A percentile compares a stretch with the other conserved stretches of the same genome.
Evolutionary conservation across 2,888 invertebrate genomes (phyloP).

Genomic region (Ichneumoninae sp.): DNA sequence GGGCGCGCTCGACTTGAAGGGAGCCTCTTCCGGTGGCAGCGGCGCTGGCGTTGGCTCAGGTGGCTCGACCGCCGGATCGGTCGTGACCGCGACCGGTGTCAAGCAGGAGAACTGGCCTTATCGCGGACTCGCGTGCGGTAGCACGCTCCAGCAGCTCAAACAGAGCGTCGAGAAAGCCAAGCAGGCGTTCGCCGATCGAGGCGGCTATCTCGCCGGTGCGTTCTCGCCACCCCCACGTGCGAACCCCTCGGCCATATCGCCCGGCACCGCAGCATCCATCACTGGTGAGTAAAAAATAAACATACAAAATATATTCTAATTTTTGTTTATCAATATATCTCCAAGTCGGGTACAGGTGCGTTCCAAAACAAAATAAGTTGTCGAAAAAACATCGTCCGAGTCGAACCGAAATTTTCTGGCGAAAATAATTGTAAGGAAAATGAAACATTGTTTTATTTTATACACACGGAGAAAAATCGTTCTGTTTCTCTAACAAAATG

Average conservation of each 20-base stretch:
- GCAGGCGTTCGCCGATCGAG: constrained; percentile 88
- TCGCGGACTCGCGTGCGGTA: constrained; percentile 89
- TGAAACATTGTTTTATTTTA: no score
- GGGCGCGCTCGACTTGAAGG: constrained; percentile 92
- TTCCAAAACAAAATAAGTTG: no score
- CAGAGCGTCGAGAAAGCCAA: constrained; percentile 96
- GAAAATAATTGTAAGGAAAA: no score
- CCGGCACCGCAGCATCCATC: constrained; percentile 79
- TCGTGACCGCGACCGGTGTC: constrained; percentile 81
- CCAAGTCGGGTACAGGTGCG: not conserved
- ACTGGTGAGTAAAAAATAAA: constrained; percentile 78
- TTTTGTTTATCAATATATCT: not conserved
- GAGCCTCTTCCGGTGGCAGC: constrained; percentile 85
- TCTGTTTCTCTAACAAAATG: no score
- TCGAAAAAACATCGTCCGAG: no score
- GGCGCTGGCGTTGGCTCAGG: constrained; percentile 71
- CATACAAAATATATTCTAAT: no score
- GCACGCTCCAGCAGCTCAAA: constrained; percentile 95
- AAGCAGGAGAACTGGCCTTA: constrained; percentile 86
- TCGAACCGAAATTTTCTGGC: no score
- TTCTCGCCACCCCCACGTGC: constrained; percentile 83
- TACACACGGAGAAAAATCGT: no score
- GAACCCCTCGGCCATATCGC: constrained; percentile 82
- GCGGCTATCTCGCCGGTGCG: constrained; percentile 82
- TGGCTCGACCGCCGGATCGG: constrained; percentile 68